These are phyloP conservation scores for Lepilemur ruficaudatus DNA, from an alignment of 2,797 vertebrate species.

Conservation along the genomic window DNA sequence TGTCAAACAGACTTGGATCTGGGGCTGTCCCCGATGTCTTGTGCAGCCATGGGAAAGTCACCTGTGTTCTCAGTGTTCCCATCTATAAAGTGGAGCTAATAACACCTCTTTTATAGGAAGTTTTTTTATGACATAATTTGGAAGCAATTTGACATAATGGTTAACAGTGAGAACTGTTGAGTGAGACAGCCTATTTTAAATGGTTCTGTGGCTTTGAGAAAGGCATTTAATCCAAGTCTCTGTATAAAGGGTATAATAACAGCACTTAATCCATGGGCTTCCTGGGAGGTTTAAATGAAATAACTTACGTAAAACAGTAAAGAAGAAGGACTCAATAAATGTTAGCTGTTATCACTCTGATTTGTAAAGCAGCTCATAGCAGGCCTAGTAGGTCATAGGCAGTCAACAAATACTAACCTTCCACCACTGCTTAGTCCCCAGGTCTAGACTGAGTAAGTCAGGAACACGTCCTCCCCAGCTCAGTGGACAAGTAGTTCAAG, in stretches of 20 bases:
- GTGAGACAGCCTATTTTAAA: neutral
- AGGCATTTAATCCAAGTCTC: neutral
- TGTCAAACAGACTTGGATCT: neutral
- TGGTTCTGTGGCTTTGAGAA: neutral
- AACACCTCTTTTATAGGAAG: neutral
- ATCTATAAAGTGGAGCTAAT: neutral
- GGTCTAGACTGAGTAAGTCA: neutral
- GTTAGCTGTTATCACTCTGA: neutral
- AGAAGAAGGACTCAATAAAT: neutral
- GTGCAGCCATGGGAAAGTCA: neutral
- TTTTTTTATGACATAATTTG: neutral
- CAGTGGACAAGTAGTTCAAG: neutral
- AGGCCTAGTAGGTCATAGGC: neutral
- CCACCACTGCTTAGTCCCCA: rapidly evolving
- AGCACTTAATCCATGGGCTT: neutral
- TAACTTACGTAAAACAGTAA: neutral
- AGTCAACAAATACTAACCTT: neutral
- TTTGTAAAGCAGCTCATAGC: neutral
- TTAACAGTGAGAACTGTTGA: neutral
- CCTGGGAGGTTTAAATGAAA: neutral
- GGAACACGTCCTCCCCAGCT: neutral
- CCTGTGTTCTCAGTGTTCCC: neutral
- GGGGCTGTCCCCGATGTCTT: neutral
- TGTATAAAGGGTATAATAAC: neutral
- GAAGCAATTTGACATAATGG: neutral